A percentile compares a stretch with the other conserved stretches of the same genome.
Evolutionary conservation across 2,113 vertebrate genomes (phyloP).

Genomic region (Pantherophis guttatus): DNA sequence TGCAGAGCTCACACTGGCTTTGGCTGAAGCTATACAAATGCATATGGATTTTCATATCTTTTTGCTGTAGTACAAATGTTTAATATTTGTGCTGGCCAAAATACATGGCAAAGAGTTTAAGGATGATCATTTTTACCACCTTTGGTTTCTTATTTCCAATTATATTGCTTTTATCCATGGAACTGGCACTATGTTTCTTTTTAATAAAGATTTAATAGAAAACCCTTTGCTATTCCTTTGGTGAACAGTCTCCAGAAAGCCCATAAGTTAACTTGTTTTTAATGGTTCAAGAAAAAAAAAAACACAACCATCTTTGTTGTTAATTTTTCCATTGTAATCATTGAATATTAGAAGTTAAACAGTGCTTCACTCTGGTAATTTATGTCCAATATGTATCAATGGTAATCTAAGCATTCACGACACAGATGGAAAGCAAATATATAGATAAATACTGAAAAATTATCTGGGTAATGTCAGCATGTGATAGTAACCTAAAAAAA

Average conservation of each 20-base stretch:
- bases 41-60: neutral
- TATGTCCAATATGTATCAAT: slow-evolving; percentile 48
- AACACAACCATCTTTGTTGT: neutral
- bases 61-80: neutral
- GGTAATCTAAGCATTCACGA: slow-evolving; percentile 48
- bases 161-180: neutral
- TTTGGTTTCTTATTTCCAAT: neutral
- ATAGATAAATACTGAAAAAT: slow-evolving; percentile 43
- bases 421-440: slow-evolving; percentile 50
- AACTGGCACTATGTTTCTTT: neutral
- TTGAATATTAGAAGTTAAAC: neutral
- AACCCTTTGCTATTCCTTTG: neutral
- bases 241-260: neutral
- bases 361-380: neutral
- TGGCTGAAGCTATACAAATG: slow-evolving; percentile 15
- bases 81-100: neutral
- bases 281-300: neutral
- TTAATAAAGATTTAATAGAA: neutral
- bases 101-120: neutral
- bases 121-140: neutral
- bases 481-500: slow-evolving; percentile 32
- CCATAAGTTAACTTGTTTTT: neutral
- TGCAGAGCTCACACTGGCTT: neutral
- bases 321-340: neutral
- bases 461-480: slow-evolving; percentile 27